Evolutionary conservation across 1,140 invertebrate genomes (phyloP), one percentile per base, ranked within the genome.

Genomic region (Nasonia giraulti): DNA sequence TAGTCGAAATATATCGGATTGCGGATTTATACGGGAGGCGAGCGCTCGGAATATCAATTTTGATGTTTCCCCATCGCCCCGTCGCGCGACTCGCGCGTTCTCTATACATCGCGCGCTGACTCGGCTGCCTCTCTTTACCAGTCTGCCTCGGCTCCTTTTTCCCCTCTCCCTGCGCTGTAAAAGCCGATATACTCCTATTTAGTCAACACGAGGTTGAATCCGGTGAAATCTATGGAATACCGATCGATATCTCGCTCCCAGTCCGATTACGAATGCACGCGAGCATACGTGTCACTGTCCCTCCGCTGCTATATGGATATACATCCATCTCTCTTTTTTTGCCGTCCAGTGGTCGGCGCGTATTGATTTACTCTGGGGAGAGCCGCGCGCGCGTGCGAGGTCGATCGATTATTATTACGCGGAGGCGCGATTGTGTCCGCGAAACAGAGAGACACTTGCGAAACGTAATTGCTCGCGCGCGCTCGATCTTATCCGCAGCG

Each of bases 31-130:
- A 89, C 88, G 88, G 62, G 85, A 85, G 85, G 87, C 89, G 87
- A 91, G 89, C 87, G 88, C 85, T 71, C 37, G 86, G 92, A 92
- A 92, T 92, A 92, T 92, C 90, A 92, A 92, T 92, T 92, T 92
- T 92, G 90, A 91, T 89, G 88, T 90, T 91, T 91, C 87, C 85
- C 87, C 88, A 84, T 87, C 86, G 79, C 74, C 85, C 44, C 12
- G 10, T 2, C 76, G 27, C 76, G 47, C 76, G 47, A 62, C 74
- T 83, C 82, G n/a, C 82, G n/a, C 44, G n/a, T 62, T 78, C 8
- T 78, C 11, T 44, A 44, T 47, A 80, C 78, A 80, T 83, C 80
- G 75, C 85, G 81, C 27, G 73, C 81, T 85, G 73, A 79, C 75
- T 81, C 55, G 81, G 31, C 80, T 80, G 31, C 23, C 12, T 68